These are phyloP conservation scores for Aplocera efformata DNA, from an alignment of 2,888 invertebrate species.

Conservation along the genomic window DNA sequence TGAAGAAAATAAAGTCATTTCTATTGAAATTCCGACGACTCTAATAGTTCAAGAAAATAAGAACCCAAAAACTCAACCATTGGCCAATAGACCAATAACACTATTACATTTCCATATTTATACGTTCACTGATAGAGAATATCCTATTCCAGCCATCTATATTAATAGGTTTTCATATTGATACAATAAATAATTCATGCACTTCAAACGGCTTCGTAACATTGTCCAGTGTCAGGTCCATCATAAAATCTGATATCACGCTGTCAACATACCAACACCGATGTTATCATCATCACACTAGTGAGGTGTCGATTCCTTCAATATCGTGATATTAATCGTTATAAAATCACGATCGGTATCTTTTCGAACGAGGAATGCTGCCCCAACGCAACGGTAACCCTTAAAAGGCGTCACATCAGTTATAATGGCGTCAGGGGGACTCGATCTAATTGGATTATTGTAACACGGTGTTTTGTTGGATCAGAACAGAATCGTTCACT, in stretches of 20 bases:
- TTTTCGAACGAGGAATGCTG: conserved; percentile 33
- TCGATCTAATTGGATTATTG: conserved; percentile 25
- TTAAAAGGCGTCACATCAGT: conserved; percentile 50
- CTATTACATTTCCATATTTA: too few species aligned
- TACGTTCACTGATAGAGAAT: too few species aligned
- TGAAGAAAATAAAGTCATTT: too few species aligned
- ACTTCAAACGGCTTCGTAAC: too few species aligned
- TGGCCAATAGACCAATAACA: too few species aligned
- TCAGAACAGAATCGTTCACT: too few species aligned
- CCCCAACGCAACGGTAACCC: conserved; percentile 52
- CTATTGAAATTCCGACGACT: too few species aligned
- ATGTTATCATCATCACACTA: conserved; percentile 15
- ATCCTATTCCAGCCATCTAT: too few species aligned
- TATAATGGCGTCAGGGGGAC: conserved; percentile 35
- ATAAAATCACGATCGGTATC: conserved; percentile 7
- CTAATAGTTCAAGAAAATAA: too few species aligned
- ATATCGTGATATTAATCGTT: conserved; percentile 16
- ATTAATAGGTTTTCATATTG: too few species aligned
- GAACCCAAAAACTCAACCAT: too few species aligned
- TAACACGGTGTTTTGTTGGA: conserved; percentile 5
- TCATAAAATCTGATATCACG: conserved; percentile 12
- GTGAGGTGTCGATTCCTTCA: conserved; percentile 12
- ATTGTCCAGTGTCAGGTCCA: background rate
- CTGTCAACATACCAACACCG: conserved; percentile 15
- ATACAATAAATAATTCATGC: too few species aligned